A percentile compares a stretch with the other conserved stretches of the same genome.
These are phyloP conservation scores for Cremastinae sp. DNA, from an alignment of 2,888 invertebrate species.

Conservation along the genomic window DNA sequence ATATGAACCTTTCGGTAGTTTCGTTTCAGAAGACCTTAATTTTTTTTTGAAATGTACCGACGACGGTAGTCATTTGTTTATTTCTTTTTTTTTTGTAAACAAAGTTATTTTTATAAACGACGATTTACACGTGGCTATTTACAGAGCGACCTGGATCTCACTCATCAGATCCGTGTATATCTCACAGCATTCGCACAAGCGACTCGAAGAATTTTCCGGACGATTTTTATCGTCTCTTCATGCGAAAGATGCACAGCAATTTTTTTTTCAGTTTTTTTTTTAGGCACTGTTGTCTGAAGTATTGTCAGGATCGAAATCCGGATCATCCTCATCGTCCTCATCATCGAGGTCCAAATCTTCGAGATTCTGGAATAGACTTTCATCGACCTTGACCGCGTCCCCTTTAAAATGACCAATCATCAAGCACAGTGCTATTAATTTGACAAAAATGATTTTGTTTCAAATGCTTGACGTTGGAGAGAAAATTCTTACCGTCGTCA, in stretches of 20 bases:
- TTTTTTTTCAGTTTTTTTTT: constrained; percentile 42
- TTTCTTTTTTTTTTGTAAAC: constrained; percentile 65
- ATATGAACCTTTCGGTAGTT: no score
- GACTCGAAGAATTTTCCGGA: constrained; percentile 25
- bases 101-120: constrained; percentile 65
- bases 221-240: constrained; percentile 9
- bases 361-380: constrained; percentile 94
- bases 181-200: constrained; percentile 52
- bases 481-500: constrained; percentile 86
- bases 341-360: constrained; percentile 90
- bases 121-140: constrained; percentile 45
- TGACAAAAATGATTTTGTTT: not conserved
- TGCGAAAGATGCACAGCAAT: not conserved
- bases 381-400: constrained; percentile 94
- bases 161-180: constrained; percentile 25
- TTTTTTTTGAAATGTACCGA: no score
- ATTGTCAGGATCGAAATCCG: constrained; percentile 83
- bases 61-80: no score
- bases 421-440: no score
- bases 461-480: no score
- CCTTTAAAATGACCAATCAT: constrained; percentile 79
- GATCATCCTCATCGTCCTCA: constrained; percentile 84
- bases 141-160: constrained; percentile 53
- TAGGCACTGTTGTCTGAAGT: constrained; percentile 74
- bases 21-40: no score